Evolutionary conservation across 1,140 invertebrate genomes (phyloP).

Genomic region (Gerris buenoi): DNA sequence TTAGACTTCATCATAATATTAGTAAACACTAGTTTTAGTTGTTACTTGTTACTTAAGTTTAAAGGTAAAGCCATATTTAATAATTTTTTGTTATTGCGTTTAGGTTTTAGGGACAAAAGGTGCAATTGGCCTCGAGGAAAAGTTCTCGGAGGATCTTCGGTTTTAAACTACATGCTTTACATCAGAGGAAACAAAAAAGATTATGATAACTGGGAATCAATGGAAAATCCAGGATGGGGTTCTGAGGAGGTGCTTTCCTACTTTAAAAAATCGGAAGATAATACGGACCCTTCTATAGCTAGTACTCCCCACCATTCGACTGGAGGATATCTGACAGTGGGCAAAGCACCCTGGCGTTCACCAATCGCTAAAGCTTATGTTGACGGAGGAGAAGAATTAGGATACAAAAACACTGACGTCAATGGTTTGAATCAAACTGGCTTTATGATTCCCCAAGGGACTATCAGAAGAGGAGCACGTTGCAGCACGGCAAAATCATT

Average conservation of each 20-base stretch:
- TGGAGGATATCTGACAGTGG: slow-evolving; percentile 40
- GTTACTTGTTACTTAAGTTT: too few relatives aligned
- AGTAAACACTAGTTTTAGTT: too few relatives aligned
- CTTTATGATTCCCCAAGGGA: slow-evolving; percentile 29
- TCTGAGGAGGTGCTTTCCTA: slow-evolving; percentile 43
- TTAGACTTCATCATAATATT: too few relatives aligned
- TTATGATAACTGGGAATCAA: slow-evolving; percentile 49
- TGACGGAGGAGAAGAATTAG: slow-evolving; percentile 39
- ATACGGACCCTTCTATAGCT: slow-evolving; percentile 27
- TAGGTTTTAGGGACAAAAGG: too few relatives aligned
- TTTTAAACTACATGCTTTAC: slow-evolving; percentile 53
- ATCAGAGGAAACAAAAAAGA: slow-evolving; percentile 44
- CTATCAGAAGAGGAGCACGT: slow-evolving; percentile 20
- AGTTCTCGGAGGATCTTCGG: slow-evolving; percentile 68
- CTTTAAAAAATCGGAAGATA: slow-evolving; percentile 41
- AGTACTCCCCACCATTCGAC: slow-evolving; percentile 37
- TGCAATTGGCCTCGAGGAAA: slow-evolving; percentile 56
- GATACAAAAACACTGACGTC: slow-evolving; percentile 34
- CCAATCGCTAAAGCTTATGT: slow-evolving; percentile 38
- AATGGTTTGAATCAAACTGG: slow-evolving; percentile 37
- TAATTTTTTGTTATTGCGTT: too few relatives aligned
- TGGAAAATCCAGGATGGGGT: slow-evolving; percentile 47
- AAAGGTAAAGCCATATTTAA: too few relatives aligned
- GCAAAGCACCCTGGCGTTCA: slow-evolving; percentile 37
- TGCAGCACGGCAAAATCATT: slow-evolving; percentile 37